A percentile compares a stretch with the other conserved stretches of the same genome.
Conservation (phyloP, 2,113 vertebrate species). For the Phalacrocorax pelagicus region DNA sequence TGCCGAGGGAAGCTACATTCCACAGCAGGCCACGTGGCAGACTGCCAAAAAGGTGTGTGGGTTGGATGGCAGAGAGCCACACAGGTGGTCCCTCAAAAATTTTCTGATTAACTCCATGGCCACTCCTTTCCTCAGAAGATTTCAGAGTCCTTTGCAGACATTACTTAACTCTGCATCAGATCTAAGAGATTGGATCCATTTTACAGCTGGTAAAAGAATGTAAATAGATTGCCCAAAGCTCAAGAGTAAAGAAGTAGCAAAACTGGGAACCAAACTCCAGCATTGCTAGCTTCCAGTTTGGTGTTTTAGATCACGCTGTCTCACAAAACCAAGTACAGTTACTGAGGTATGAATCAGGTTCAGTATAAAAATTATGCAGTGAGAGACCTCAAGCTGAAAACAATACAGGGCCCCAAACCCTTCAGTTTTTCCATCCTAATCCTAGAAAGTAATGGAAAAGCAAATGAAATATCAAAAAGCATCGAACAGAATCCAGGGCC, state of each 20-base stretch:
- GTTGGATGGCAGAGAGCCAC: conserved; percentile 53
- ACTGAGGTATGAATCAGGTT: fast-evolving
- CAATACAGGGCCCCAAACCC: not conserved
- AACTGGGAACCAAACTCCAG: not conserved
- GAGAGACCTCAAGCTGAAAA: not conserved
- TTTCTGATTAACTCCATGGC: conserved; percentile 28
- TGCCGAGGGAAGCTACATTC: not conserved
- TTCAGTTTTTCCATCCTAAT: not conserved
- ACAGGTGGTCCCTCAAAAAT: conserved; percentile 61
- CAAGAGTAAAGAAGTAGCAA: not conserved
- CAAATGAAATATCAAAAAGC: not conserved
- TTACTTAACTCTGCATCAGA: conserved; percentile 21
- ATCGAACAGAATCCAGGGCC: not conserved
- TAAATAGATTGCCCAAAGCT: conserved; percentile 19
- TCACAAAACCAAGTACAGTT: not conserved
- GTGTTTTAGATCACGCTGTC: not conserved
- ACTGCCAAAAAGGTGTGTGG: conserved; percentile 25
- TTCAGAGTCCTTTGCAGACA: not conserved
- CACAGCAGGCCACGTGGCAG: not conserved
- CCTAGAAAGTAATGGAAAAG: not conserved
- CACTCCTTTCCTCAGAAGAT: conserved; percentile 53
- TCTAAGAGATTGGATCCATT: not conserved
- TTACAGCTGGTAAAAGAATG: conserved; percentile 24
- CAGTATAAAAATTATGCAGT: not conserved
- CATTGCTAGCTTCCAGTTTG: not conserved